These are phyloP conservation scores for Herpailurus yagouaroundi DNA, from an alignment of 2,113 vertebrate species.

Conservation along the genomic window DNA sequence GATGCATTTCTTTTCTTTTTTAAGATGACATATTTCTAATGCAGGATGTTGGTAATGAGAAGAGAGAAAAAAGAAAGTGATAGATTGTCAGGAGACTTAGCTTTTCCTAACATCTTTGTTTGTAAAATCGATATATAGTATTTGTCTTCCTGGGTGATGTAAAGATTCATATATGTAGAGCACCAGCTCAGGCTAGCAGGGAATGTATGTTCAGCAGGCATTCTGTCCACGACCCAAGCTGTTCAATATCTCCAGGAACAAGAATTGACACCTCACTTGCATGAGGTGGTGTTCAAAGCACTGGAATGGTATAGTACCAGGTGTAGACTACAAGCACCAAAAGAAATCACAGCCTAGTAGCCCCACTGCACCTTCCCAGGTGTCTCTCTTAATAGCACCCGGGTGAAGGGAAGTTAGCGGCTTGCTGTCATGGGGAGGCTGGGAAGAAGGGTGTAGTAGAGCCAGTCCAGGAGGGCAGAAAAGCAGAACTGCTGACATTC, in stretches of 20 bases:
- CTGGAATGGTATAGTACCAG: not conserved
- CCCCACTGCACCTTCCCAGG: not conserved
- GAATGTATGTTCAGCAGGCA: not conserved
- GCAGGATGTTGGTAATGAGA: not conserved
- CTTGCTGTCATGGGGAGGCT: not conserved
- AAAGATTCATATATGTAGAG: not conserved
- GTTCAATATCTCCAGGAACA: not conserved
- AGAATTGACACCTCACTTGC: not conserved
- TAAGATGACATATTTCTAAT: not conserved
- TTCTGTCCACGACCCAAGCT: not conserved
- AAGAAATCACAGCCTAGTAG: not conserved
- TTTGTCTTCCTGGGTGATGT: not conserved
- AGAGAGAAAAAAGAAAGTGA: not conserved
- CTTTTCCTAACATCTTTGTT: not conserved
- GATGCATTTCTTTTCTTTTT: not conserved
- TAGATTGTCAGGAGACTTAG: not conserved
- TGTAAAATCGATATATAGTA: not conserved
- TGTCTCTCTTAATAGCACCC: not conserved
- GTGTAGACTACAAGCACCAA: not conserved
- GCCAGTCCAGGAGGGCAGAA: not conserved
- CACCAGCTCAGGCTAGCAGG: not conserved
- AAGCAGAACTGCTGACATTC: slow-evolving; percentile 23
- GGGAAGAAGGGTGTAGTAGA: not conserved
- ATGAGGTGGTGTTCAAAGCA: not conserved
- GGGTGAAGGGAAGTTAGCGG: not conserved